These are phyloP conservation scores for Columba janthina DNA, from an alignment of 2,113 vertebrate genomes.

Conservation along the genomic window DNA sequence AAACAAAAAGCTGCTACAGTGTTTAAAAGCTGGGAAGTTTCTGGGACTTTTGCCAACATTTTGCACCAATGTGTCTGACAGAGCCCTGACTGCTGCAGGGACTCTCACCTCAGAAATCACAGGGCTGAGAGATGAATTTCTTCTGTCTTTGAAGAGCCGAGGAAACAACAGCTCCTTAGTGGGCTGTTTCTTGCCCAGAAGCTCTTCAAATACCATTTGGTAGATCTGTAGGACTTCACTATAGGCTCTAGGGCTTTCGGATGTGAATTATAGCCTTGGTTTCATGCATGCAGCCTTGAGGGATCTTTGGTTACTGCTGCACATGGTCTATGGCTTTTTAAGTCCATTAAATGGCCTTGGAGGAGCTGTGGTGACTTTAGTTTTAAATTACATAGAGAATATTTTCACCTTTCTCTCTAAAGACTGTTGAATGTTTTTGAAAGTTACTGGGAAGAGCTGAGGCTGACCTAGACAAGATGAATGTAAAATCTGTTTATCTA, in stretches of 20 bases:
- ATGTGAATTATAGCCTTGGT: background rate
- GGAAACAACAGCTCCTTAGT: background rate
- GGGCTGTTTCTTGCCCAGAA: background rate
- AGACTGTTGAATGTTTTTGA: background rate
- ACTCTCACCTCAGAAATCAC: background rate
- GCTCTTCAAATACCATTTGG: background rate
- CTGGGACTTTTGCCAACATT: background rate
- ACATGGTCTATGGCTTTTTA: background rate
- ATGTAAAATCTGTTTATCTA: background rate
- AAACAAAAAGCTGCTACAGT: background rate
- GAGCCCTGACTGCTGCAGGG: background rate
- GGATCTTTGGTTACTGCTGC: background rate
- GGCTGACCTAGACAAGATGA: background rate
- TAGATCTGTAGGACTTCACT: accelerated
- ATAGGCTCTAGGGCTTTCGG: background rate
- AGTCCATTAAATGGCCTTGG: background rate
- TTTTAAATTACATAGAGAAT: background rate
- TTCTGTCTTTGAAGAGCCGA: background rate
- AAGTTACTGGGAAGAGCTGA: background rate
- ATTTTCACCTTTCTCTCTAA: background rate
- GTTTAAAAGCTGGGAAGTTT: background rate
- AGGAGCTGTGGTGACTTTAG: background rate
- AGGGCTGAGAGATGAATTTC: background rate
- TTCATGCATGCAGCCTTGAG: background rate
- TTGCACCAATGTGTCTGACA: background rate